phyloP scores from a whole-genome alignment of 30 jellyfish, hydroid and myxozoan genomes.

The Clytia hemisphaerica region DNA sequence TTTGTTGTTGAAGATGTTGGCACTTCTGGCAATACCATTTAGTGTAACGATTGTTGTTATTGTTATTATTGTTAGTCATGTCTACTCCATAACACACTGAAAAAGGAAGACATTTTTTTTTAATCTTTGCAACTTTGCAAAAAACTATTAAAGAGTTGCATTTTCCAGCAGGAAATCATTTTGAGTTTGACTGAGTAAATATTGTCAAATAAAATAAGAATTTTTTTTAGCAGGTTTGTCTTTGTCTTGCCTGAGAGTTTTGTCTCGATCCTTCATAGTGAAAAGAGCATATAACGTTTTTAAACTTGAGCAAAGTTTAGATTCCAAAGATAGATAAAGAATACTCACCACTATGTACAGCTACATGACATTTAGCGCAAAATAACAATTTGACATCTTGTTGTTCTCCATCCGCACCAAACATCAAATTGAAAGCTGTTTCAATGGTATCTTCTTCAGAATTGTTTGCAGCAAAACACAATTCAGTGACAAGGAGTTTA shows the following conservation, averaged over 20 bases:
- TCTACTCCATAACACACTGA: constrained; percentile 33
- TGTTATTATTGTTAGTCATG: neutral
- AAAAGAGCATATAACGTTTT: too few species aligned
- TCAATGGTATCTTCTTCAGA: constrained; percentile 21
- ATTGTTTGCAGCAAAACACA: constrained; percentile 30
- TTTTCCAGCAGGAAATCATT: neutral
- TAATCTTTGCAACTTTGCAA: neutral
- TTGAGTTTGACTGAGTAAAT: too few species aligned
- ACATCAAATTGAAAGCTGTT: constrained; percentile 5
- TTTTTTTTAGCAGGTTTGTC: neutral
- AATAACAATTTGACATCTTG: constrained; percentile 38
- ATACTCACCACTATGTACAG: constrained; percentile 61
- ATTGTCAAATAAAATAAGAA: neutral
- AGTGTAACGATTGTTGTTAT: neutral
- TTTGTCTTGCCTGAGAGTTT: neutral
- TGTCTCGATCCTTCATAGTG: too few species aligned
- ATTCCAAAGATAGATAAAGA: too few species aligned
- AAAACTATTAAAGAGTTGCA: neutral
- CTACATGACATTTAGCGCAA: constrained; percentile 44
- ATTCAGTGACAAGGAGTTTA: constrained; percentile 31
- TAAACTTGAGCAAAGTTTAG: too few species aligned
- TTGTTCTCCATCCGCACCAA: constrained; percentile 15
- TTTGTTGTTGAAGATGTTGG: neutral
- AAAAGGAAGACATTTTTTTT: constrained; percentile 5
- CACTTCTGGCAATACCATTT: constrained; percentile 35